Percentiles rank a stretch among this genome's conserved stretches.
Evolutionary conservation across 53 echinoderm and acorn worm genomes (phyloP).

Genomic region (Stichopus horrens): DNA sequence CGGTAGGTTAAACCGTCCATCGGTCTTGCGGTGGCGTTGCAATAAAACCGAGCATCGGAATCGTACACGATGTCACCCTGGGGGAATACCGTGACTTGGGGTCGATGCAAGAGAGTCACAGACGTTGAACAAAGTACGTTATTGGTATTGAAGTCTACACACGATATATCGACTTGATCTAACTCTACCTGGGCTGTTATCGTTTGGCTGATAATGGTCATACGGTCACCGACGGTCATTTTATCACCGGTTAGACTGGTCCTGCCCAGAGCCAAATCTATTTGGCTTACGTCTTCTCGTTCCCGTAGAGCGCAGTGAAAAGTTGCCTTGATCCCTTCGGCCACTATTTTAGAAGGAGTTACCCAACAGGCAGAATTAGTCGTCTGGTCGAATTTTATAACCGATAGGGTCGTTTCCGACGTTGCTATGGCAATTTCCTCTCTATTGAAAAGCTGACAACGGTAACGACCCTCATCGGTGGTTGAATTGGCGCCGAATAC

Average conservation of each 20-base stretch:
- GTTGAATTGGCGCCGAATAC: neutral
- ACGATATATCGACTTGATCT: neutral
- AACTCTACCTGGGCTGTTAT: neutral
- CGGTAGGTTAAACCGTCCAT: neutral
- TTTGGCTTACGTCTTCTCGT: neutral
- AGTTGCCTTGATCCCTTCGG: neutral
- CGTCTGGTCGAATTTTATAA: slow-evolving; percentile 4
- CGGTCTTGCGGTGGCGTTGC: neutral
- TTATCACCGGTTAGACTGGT: neutral
- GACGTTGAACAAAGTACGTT: slow-evolving; percentile 8
- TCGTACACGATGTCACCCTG: slow-evolving; percentile 27
- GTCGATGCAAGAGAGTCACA: slow-evolving; percentile 19
- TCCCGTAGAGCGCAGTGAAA: slow-evolving; percentile 2
- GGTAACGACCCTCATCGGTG: neutral
- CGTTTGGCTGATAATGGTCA: neutral
- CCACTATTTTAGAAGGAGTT: neutral
- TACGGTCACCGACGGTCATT: neutral
- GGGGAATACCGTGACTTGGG: neutral
- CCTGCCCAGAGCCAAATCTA: neutral
- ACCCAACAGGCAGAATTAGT: slow-evolving; percentile 39
- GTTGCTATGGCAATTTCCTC: neutral
- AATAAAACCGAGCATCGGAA: slow-evolving; percentile 28
- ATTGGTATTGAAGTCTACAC: neutral
- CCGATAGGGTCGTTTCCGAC: neutral
- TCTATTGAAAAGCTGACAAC: neutral